Percentiles rank a stretch among this genome's conserved stretches.
Evolutionary conservation across 2,797 vertebrate genomes (phyloP).

Genomic region (Rhinatrema bivittatum): DNA sequence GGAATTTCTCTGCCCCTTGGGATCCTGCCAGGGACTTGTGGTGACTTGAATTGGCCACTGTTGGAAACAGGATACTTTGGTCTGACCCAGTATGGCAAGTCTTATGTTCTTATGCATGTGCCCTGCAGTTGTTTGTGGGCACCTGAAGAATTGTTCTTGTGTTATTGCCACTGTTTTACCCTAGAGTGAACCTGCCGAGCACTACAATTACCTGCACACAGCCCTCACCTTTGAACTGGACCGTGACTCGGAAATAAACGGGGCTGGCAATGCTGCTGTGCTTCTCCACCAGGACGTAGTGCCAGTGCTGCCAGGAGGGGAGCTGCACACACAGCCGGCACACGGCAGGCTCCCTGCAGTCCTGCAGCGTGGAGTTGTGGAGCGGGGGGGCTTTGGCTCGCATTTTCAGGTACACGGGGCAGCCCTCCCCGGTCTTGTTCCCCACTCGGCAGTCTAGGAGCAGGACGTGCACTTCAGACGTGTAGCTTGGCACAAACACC

Average conservation of each 20-base stretch:
- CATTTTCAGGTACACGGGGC: constrained; percentile 83
- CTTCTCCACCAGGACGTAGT: constrained; percentile 89
- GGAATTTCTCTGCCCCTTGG: too few species aligned
- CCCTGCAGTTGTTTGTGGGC: too few species aligned
- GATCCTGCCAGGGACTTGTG: too few species aligned
- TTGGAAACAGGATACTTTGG: too few species aligned
- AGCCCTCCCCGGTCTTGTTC: constrained; percentile 63
- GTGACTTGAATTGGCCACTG: too few species aligned
- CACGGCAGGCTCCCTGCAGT: constrained; percentile 69
- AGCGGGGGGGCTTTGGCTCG: constrained; percentile 86
- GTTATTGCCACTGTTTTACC: too few species aligned
- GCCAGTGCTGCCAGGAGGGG: constrained; percentile 94
- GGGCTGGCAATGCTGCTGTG: constrained; percentile 59
- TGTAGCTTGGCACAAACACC: constrained; percentile 92
- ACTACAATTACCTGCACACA: rapidly evolving
- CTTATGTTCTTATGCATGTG: too few species aligned
- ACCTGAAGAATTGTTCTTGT: too few species aligned
- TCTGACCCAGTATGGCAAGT: too few species aligned
- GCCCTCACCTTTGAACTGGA: constrained; percentile 84
- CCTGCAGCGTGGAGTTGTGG: constrained; percentile 85
- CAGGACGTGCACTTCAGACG: constrained; percentile 81
- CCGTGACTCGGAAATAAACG: constrained; percentile 80
- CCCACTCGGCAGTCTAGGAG: constrained; percentile 74
- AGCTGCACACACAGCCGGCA: constrained; percentile 76
- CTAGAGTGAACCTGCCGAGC: too few species aligned